Evolutionary conservation across 1,140 invertebrate species (phyloP).

Genomic region (Argopecten irradians): DNA sequence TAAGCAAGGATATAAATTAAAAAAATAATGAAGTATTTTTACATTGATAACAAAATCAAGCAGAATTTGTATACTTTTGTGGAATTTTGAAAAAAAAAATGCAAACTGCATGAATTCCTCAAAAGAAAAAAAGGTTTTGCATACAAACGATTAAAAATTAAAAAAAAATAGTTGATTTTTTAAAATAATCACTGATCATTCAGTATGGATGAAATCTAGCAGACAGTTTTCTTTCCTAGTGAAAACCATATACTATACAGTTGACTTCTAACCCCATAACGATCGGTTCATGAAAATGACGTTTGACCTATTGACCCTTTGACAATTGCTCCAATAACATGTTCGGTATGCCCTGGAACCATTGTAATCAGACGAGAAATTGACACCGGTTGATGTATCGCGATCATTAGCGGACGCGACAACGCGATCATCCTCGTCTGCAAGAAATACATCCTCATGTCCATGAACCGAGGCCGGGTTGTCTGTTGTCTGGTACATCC

Average conservation of each 20-base stretch:
- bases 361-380: not conserved
- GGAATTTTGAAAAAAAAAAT: too few species aligned
- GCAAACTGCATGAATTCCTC: too few species aligned
- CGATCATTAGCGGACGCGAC: not conserved
- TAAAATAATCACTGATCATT: not conserved
- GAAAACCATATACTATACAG: not conserved
- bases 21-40: too few species aligned
- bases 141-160: too few species aligned
- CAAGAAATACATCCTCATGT: not conserved
- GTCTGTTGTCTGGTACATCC: not conserved
- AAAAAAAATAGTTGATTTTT: not conserved
- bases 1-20: too few species aligned
- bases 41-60: too few species aligned
- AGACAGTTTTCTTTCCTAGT: not conserved
- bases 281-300: conserved; percentile 16
- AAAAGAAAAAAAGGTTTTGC: too few species aligned
- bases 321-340: not conserved
- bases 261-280: not conserved
- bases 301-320: conserved; percentile 1
- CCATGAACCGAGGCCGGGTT: not conserved
- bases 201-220: not conserved
- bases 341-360: not conserved
- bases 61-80: too few species aligned
- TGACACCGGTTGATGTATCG: not conserved
- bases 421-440: not conserved